phyloP scores from a whole-genome alignment of 1,140 invertebrate species.

The Drosophila orosa region DNA sequence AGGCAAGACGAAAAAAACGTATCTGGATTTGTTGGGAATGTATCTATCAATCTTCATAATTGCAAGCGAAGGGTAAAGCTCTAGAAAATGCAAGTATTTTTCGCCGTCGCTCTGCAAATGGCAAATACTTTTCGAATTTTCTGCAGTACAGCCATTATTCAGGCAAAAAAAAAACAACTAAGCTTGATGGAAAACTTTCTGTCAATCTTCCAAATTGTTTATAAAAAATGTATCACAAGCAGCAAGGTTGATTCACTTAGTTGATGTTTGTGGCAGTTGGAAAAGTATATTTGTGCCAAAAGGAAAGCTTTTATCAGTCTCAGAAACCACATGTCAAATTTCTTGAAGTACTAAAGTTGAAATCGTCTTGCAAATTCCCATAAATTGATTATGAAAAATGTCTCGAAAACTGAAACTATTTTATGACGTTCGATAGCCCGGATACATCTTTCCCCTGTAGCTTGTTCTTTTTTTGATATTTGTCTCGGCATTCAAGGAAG shows the following conservation, averaged over 20 bases:
- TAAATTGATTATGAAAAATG: slow-evolving; percentile 1
- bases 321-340: not conserved
- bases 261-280: not conserved
- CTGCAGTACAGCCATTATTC: slow-evolving; percentile 11
- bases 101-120: slow-evolving; percentile 1
- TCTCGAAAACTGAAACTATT: not conserved
- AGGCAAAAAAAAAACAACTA: not conserved
- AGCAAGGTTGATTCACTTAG: slow-evolving; percentile 4
- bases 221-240: slow-evolving; percentile 12
- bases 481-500: slow-evolving; percentile 22
- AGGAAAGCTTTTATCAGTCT: not conserved
- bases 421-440: slow-evolving; percentile 5
- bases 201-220: slow-evolving; percentile 22
- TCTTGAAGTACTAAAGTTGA: not conserved
- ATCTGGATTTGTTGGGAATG: slow-evolving; percentile 31
- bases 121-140: slow-evolving; percentile 22
- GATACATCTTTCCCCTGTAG: slow-evolving; percentile 12
- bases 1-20: slow-evolving; percentile 2
- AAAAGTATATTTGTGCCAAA: not conserved
- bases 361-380: not conserved
- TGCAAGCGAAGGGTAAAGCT: slow-evolving; percentile 31
- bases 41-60: slow-evolving; percentile 41
- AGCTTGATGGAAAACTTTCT: not conserved
- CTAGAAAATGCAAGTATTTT: slow-evolving; percentile 21
- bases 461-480: not conserved